These are phyloP conservation scores for Penaeus monodon DNA, from an alignment of 2,888 invertebrate species.

Conservation along the genomic window DNA sequence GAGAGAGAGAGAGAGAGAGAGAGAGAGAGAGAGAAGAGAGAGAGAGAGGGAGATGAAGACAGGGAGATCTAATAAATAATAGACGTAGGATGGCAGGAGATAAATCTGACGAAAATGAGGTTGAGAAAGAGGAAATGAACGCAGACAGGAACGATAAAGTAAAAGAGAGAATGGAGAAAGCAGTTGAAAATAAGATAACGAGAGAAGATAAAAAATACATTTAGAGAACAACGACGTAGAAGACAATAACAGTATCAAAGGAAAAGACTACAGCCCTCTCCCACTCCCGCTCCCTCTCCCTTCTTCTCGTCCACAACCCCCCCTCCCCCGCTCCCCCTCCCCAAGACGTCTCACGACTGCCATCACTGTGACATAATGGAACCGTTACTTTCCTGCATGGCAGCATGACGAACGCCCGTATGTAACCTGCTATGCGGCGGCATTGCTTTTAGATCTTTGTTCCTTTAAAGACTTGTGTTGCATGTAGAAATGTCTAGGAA, in stretches of 20 bases:
- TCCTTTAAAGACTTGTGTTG: neutral
- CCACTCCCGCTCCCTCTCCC: neutral
- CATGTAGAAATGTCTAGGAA: too few species aligned
- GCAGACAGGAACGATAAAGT: neutral
- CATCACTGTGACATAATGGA: too few species aligned
- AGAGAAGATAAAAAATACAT: too few species aligned
- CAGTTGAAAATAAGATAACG: too few species aligned
- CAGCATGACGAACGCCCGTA: conserved; percentile 10
- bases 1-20: conserved; percentile 11
- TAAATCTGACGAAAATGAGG: neutral
- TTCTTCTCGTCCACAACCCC: neutral
- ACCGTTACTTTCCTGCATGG: neutral
- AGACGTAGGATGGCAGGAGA: neutral
- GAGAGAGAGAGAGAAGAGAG: neutral
- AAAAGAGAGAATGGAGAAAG: too few species aligned
- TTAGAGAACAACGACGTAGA: too few species aligned
- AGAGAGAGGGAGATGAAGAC: neutral
- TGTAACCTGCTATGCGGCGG: neutral
- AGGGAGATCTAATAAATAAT: neutral
- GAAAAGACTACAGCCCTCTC: too few species aligned
- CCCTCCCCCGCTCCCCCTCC: conserved; percentile 16
- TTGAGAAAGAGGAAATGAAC: neutral
- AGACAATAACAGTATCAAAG: too few species aligned
- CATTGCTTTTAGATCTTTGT: neutral
- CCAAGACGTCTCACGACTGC: too few species aligned